These are phyloP conservation scores for Nemapogon koenigi DNA, from an alignment of 2,888 invertebrate species.

Conservation along the genomic window DNA sequence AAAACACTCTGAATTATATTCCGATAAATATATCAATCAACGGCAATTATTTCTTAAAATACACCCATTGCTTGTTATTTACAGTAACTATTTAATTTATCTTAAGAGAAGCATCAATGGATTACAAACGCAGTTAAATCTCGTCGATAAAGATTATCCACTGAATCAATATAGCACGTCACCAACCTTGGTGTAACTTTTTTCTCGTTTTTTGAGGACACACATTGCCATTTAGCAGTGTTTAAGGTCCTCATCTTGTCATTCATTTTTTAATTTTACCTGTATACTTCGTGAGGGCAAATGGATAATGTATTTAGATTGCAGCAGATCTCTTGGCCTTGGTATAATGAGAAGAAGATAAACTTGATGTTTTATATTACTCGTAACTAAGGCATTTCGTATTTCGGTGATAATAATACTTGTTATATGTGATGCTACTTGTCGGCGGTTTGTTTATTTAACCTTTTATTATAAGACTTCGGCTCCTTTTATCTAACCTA, in stretches of 20 bases:
- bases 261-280: conserved; percentile 29
- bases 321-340: conserved; percentile 10
- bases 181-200: conserved; percentile 34
- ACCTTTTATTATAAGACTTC: no score
- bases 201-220: conserved; percentile 39
- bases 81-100: background rate
- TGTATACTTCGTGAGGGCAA: conserved; percentile 10
- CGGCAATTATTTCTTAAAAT: background rate
- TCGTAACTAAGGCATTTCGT: no score
- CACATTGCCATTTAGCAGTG: conserved; percentile 39
- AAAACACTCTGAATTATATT: conserved; percentile 3
- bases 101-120: background rate
- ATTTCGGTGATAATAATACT: no score
- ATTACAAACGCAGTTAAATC: background rate
- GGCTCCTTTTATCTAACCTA: no score
- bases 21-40: background rate
- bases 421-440: no score
- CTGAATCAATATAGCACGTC: conserved; percentile 21
- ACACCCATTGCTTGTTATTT: conserved; percentile 3
- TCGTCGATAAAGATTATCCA: background rate
- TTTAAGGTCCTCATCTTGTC: conserved; percentile 28
- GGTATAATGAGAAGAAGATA: conserved; percentile 8
- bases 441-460: no score
- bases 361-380: conserved; percentile 9
- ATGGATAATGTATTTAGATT: conserved; percentile 10